Percentiles rank a stretch among this genome's conserved stretches.
Evolutionary conservation across 2,888 invertebrate genomes (phyloP).

Genomic region (Plagiodera versicolora): DNA sequence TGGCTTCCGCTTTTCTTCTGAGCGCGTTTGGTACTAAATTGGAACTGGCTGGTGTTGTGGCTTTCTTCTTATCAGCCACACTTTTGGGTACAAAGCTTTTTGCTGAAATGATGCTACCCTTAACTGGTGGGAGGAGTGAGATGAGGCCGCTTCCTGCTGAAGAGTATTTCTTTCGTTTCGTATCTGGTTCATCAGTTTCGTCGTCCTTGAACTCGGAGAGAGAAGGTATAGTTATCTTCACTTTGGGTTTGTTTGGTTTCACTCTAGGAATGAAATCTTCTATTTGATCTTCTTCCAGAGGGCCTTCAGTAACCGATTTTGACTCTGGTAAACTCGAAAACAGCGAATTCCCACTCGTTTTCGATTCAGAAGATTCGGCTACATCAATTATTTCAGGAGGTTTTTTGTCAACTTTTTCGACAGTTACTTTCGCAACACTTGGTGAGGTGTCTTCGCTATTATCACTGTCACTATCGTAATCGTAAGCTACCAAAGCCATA

Average conservation of each 20-base stretch:
- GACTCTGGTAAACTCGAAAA: slow-evolving; percentile 40
- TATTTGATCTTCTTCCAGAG: slow-evolving; percentile 37
- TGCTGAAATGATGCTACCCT: slow-evolving; percentile 36
- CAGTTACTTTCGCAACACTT: background rate
- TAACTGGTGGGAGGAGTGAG: slow-evolving; percentile 44
- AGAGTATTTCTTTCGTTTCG: slow-evolving; percentile 37
- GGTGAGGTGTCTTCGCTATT: slow-evolving; percentile 32
- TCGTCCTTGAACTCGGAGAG: slow-evolving; percentile 40
- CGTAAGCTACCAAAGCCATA: slow-evolving; percentile 46
- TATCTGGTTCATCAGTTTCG: slow-evolving; percentile 34
- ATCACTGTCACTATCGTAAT: slow-evolving; percentile 41
- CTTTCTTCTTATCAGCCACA: slow-evolving; percentile 32
- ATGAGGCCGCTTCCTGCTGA: slow-evolving; percentile 41
- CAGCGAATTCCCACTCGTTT: slow-evolving; percentile 19
- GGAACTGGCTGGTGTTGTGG: slow-evolving; percentile 9
- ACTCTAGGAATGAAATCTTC: slow-evolving; percentile 48
- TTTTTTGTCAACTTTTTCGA: too few species aligned
- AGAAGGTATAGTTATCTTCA: slow-evolving; percentile 45
- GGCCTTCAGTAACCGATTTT: slow-evolving; percentile 27
- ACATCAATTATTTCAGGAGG: too few species aligned
- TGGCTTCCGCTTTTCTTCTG: slow-evolving; percentile 31
- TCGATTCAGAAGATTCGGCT: background rate
- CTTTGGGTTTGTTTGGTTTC: slow-evolving; percentile 38
- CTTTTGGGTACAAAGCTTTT: slow-evolving; percentile 43
- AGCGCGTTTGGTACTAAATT: slow-evolving; percentile 25